Conservation (phyloP, 2,888 invertebrate species). For the Leptogaster cylindrica region DNA sequence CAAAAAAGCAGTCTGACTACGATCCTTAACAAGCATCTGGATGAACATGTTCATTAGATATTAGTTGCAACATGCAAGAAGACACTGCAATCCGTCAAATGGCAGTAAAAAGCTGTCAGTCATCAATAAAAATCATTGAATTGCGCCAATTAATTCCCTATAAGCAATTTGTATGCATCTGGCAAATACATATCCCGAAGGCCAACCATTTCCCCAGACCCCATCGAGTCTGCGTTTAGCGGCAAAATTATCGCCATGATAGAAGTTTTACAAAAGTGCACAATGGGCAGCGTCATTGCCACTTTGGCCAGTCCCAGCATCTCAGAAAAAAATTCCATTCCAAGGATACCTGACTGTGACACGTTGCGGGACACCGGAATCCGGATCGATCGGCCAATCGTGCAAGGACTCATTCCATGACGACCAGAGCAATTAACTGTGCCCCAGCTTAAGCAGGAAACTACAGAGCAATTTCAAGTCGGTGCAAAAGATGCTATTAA, state of each 20-base stretch:
- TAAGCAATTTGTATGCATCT: neutral
- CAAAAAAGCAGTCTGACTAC: too few relatives aligned
- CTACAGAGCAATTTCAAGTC: neutral
- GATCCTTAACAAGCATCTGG: too few relatives aligned
- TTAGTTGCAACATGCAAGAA: constrained; percentile 2
- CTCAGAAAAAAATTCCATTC: neutral
- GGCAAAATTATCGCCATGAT: neutral
- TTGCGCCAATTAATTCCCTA: constrained; percentile 14
- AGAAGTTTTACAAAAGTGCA: neutral
- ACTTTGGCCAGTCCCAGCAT: neutral
- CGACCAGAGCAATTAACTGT: neutral
- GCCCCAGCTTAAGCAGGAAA: neutral
- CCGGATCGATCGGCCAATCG: constrained; percentile 15
- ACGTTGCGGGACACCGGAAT: neutral
- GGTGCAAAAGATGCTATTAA: neutral
- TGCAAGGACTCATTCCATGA: neutral
- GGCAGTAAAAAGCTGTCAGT: constrained; percentile 22
- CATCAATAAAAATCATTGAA: constrained; percentile 19
- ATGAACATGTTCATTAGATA: constrained; percentile 19
- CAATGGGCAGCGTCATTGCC: constrained; percentile 5
- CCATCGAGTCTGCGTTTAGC: neutral
- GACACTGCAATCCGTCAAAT: constrained; percentile 24
- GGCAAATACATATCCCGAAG: constrained; percentile 11
- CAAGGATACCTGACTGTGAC: neutral
- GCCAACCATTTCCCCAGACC: neutral